Evolutionary conservation across 53 echinoderm and acorn worm species (phyloP), one percentile per base, ranked within the genome.

Genomic region (Mesocentrotus franciscanus): DNA sequence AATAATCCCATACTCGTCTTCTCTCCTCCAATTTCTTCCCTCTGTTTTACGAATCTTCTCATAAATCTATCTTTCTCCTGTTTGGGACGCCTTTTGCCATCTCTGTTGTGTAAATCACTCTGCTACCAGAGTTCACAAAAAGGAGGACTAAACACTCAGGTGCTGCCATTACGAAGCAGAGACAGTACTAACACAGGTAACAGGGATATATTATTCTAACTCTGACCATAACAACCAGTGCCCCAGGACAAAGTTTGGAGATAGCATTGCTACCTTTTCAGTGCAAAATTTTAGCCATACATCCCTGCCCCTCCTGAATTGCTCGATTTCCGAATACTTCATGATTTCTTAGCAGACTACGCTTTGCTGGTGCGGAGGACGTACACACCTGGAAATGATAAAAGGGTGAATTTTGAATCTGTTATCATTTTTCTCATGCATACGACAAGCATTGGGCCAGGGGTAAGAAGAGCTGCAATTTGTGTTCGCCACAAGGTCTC

Each of bases 341-440:
- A 1, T 9, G 22, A 42, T 36, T 42, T 42, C 42, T 29, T 39
- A 36, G 81, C 81, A 81, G 81, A 42, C 81, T 81, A 81, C 18
- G 36, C 6, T 81, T 81, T 42, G 39, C 81, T 36, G 9, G 36
- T 42, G 81, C 42, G 12, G 39, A 81, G 33, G 42, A 8, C 42
- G 22, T 42, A 39, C 81, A 8, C 81, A 81, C 42, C 81, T 81
- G 81, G 81, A 81, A 81, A 39, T 81, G 18, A 81, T 81, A 81
- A 0, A 13, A 76, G 76, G 33, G 76, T 81, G 81, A 81, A 36
- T 81, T 81, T 81, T 81, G 36, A 81, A 81, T 81, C 81, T 81
- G 81, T 81, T 81, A 81, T 81, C 81, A 81, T 81, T 81, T 78
- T 81, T 81, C 81, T 81, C 81, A 81, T 9, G 22, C 81, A 6